phyloP scores from a whole-genome alignment of 2,888 invertebrate species.

The Phortica magna region DNA sequence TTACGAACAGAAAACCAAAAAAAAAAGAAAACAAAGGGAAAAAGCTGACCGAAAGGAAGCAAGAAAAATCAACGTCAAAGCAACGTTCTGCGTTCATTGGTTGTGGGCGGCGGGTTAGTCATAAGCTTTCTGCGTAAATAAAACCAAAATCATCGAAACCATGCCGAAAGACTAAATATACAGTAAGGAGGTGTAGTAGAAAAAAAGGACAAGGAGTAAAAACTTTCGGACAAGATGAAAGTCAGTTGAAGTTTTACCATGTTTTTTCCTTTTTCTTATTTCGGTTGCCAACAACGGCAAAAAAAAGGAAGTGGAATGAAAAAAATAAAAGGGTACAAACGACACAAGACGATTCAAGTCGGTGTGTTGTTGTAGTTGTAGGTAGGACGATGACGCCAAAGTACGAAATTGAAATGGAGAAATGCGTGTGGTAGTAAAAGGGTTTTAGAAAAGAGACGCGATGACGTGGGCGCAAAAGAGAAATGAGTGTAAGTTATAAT shows the following conservation, averaged over 20 bases:
- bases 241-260: constrained; percentile 51
- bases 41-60: neutral
- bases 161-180: constrained; percentile 3
- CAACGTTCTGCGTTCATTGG: constrained; percentile 25
- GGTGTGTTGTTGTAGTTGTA: neutral
- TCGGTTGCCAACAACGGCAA: constrained; percentile 14
- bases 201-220: constrained; percentile 31
- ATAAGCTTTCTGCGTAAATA: constrained; percentile 13
- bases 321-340: constrained; percentile 15
- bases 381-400: constrained; percentile 12
- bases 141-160: constrained; percentile 27
- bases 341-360: neutral
- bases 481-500: constrained; percentile 57
- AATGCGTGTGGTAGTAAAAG: neutral
- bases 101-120: constrained; percentile 13
- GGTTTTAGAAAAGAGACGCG: constrained; percentile 30
- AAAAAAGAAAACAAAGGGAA: neutral
- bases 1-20: neutral
- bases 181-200: neutral
- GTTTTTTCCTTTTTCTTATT: constrained; percentile 40
- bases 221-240: constrained; percentile 55
- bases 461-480: neutral
- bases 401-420: constrained; percentile 12
- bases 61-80: constrained; percentile 27
- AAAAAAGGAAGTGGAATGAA: neutral